Percentiles rank a stretch among this genome's conserved stretches.
These are phyloP conservation scores for Ormyrus thymus DNA, from an alignment of 2,888 invertebrate species.

Conservation along the genomic window DNA sequence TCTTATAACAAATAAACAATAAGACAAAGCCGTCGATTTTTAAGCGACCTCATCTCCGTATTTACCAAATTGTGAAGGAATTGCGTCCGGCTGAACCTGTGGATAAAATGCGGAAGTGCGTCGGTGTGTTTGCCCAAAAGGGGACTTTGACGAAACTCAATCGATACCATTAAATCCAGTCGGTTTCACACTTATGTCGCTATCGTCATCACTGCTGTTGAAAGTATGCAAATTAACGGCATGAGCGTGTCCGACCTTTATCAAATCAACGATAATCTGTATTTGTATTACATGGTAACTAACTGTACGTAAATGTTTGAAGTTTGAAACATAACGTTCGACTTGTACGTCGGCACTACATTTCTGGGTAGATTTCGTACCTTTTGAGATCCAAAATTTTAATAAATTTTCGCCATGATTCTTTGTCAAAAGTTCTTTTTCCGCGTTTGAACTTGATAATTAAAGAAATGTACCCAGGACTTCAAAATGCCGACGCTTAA, in stretches of 20 bases:
- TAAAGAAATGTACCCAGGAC: constrained; percentile 31
- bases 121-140: constrained; percentile 75
- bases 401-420: background rate
- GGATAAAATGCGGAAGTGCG: constrained; percentile 70
- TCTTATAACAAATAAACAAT: constrained; percentile 10
- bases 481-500: constrained; percentile 47
- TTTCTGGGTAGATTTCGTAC: constrained; percentile 53
- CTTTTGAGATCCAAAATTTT: background rate
- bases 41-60: background rate
- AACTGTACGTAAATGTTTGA: constrained; percentile 72
- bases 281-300: constrained; percentile 71
- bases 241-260: constrained; percentile 59
- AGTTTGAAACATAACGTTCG: constrained; percentile 70
- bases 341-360: constrained; percentile 56
- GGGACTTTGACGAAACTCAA: constrained; percentile 74
- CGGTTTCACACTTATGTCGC: constrained; percentile 49
- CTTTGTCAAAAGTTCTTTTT: too few species aligned
- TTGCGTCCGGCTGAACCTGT: constrained; percentile 58
- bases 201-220: constrained; percentile 12
- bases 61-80: constrained; percentile 31
- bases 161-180: constrained; percentile 70
- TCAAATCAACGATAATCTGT: constrained; percentile 72
- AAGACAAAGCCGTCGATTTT: background rate
- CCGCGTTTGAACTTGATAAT: too few species aligned
- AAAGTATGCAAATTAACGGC: constrained; percentile 42